Base-by-base conservation (phyloP, 2,113 vertebrate genomes). In the Phrynosoma blainvillii region DNA sequence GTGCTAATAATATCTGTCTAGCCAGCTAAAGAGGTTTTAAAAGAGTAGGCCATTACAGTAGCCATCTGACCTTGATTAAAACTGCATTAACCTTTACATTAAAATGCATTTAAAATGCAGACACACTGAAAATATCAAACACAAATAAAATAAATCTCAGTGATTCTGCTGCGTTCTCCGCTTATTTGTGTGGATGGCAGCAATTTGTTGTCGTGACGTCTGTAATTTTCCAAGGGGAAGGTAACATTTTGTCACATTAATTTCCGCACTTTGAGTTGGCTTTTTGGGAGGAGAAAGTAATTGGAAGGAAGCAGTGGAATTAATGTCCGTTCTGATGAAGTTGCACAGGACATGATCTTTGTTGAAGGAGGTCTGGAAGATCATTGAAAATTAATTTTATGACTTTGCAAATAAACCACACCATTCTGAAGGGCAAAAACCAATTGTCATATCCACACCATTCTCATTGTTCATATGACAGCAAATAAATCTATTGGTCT, bases 21-120 rank as follows among this genome's bases (percentile, higher is more conserved):
- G 94, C 96, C 91, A 94, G 93, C 93, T 96, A 95, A 96, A 95
- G 96, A 96, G 96, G 96, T 96, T 96, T 97, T 96, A 96, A 96
- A 94, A 97, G 95, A 96, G 96, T 96, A 84, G 78, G 82, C 90
- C 91, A 92, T 92, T 92, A 94, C 85, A 94, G 93, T 92, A 84
- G 93, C 92, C 93, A 84, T 93, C 94, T 92, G 94, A 94, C 94
- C 95, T 96, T 95, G 95, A 94, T 95, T 94, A 95, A 96, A 90
- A 94, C 93, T 90, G 85, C 90, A 92, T 96, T 95, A 95, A 95
- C 95, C 95, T 97, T 95, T 92, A 89, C 93, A 95, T 96, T 94
- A 96, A 96, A 95, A 95, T 85, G 84, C 89, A 88, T 93, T 96
- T 95, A 96, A 94, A 95, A 93, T 90, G 68, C 90, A 91, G 90